phyloP scores from a whole-genome alignment of 1,140 invertebrate genomes.

The Ditylenchus dipsaci region DNA sequence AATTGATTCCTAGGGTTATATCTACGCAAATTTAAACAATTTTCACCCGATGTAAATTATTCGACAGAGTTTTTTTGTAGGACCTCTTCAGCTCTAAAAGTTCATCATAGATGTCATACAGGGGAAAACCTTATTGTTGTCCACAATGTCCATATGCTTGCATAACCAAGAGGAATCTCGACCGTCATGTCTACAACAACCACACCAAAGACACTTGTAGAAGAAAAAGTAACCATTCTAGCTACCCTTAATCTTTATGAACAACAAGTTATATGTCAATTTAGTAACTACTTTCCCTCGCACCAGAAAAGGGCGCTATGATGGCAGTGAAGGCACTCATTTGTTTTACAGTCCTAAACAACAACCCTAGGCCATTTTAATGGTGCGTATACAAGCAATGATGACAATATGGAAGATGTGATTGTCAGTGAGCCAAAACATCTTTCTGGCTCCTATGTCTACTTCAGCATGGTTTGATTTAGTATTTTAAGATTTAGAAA shows the following conservation, averaged over 20 bases:
- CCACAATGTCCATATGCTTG: slow-evolving; percentile 90
- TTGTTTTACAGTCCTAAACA: no score
- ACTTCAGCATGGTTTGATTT: slow-evolving; percentile 7
- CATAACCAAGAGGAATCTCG: slow-evolving; percentile 64
- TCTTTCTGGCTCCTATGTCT: background rate
- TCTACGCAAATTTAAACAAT: no score
- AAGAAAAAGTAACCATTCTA: background rate
- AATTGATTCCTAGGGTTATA: no score
- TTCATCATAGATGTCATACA: slow-evolving; percentile 68
- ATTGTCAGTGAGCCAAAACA: background rate
- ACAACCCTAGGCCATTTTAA: background rate
- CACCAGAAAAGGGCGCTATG: no score
- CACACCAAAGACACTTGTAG: slow-evolving; percentile 20
- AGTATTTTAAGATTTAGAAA: background rate
- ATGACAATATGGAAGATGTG: background rate
- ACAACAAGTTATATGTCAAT: no score
- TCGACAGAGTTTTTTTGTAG: no score
- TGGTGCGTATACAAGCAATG: background rate
- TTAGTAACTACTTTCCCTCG: no score
- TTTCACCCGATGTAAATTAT: no score
- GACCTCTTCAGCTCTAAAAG: slow-evolving; percentile 48
- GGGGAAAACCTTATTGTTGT: slow-evolving; percentile 94
- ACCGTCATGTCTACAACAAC: slow-evolving; percentile 48
- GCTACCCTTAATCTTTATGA: no score
- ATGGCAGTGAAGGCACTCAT: no score